Percentiles rank a stretch among this genome's conserved stretches.
Conservation (phyloP, 2,888 invertebrate genomes). For the Criorhina ranunculi region DNA sequence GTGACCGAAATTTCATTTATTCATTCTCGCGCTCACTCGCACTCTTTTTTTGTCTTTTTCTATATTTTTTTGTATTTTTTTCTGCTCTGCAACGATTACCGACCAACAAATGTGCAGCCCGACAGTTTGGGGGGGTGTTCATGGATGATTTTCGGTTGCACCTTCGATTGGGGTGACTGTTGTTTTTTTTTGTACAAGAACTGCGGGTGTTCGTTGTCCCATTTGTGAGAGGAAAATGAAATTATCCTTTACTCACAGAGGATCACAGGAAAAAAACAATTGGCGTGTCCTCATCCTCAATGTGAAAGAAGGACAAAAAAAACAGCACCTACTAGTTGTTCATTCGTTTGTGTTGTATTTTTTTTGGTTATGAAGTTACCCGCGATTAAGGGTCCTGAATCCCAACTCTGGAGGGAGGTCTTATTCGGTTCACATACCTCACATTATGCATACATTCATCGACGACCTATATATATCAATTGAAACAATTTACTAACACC, state of each 20-base stretch:
- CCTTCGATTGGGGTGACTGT: slow-evolving; percentile 75
- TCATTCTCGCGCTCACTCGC: slow-evolving; percentile 73
- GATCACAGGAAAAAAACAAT: slow-evolving; percentile 53
- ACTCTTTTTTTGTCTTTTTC: slow-evolving; percentile 41
- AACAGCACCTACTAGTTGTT: slow-evolving; percentile 51
- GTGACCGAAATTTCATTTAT: slow-evolving; percentile 77
- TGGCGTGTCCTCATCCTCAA: slow-evolving; percentile 22
- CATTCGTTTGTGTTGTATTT: slow-evolving; percentile 68
- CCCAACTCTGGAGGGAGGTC: slow-evolving; percentile 65
- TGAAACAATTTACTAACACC: slow-evolving; percentile 50
- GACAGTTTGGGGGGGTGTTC: slow-evolving; percentile 22
- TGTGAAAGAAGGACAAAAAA: slow-evolving; percentile 65
- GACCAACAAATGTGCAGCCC: slow-evolving; percentile 68
- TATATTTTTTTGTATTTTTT: slow-evolving; percentile 10
- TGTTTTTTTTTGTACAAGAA: slow-evolving; percentile 25
- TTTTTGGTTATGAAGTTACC: slow-evolving; percentile 71
- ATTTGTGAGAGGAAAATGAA: slow-evolving; percentile 71
- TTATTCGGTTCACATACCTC: slow-evolving; percentile 56
- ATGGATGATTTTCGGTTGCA: slow-evolving; percentile 76
- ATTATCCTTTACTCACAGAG: slow-evolving; percentile 69
- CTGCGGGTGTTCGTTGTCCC: slow-evolving; percentile 12
- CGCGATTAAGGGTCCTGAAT: slow-evolving; percentile 25
- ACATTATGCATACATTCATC: slow-evolving; percentile 49
- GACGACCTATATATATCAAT: slow-evolving; percentile 72
- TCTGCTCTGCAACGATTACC: slow-evolving; percentile 66